phyloP scores from a whole-genome alignment of 2,888 invertebrate genomes.

The Fragum fragum region DNA sequence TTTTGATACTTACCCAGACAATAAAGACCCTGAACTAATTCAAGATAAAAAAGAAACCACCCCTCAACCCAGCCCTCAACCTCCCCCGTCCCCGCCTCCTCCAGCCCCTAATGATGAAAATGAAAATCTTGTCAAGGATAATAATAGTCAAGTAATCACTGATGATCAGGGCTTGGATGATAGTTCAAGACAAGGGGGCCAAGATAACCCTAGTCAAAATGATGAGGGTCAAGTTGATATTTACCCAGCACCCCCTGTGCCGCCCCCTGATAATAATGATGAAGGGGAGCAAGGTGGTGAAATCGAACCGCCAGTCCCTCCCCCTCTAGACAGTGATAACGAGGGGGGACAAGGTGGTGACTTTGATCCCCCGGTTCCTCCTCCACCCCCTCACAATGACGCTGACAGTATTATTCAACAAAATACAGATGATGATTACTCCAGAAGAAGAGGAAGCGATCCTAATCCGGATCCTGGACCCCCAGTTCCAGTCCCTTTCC shows the following conservation, averaged over 20 bases:
- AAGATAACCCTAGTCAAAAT: neutral
- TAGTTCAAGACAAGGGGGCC: neutral
- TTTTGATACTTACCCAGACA: constrained; percentile 25
- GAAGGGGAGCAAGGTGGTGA: neutral
- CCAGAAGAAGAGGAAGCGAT: neutral
- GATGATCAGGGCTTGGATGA: neutral
- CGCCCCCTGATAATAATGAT: neutral
- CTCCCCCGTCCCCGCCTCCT: constrained; percentile 22
- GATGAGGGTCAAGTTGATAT: neutral
- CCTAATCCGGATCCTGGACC: neutral
- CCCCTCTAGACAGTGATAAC: no score
- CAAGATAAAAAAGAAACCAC: constrained; percentile 38
- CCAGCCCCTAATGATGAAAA: constrained; percentile 29
- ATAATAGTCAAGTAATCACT: neutral
- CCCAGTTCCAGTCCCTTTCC: neutral
- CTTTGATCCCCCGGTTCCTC: no score
- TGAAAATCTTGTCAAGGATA: neutral
- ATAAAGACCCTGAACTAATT: constrained; percentile 40
- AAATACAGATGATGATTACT: neutral
- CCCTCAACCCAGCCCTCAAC: constrained; percentile 37
- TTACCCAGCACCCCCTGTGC: neutral
- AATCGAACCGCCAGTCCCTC: no score
- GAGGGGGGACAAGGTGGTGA: no score
- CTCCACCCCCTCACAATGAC: no score
- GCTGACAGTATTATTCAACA: neutral